Conservation (phyloP, 2,888 invertebrate species). For the Malthinus flaveolus region DNA sequence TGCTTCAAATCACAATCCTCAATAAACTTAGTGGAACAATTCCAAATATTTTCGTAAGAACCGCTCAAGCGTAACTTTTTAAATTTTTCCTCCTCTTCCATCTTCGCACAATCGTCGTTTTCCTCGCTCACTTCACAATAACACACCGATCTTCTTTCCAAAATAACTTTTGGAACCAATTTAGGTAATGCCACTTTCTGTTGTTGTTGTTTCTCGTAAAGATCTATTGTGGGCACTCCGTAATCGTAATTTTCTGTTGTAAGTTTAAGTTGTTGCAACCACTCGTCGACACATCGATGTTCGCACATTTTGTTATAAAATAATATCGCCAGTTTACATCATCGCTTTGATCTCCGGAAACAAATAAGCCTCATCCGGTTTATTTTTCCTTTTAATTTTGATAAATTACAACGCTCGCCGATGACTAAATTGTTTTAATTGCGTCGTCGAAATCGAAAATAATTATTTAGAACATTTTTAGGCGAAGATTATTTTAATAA, state of each 20-base stretch:
- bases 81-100: slow-evolving; percentile 7
- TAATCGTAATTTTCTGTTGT: slow-evolving; percentile 48
- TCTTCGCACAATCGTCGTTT: neutral
- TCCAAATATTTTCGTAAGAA: slow-evolving; percentile 42
- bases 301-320: slow-evolving; percentile 18
- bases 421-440: slow-evolving; percentile 3
- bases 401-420: slow-evolving; percentile 19
- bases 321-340: slow-evolving; percentile 9
- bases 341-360: slow-evolving; percentile 20
- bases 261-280: slow-evolving; percentile 47
- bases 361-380: slow-evolving; percentile 29
- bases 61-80: slow-evolving; percentile 11
- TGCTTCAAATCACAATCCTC: slow-evolving; percentile 33
- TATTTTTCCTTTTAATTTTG: slow-evolving; percentile 24
- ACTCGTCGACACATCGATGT: slow-evolving; percentile 43
- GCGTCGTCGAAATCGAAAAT: neutral
- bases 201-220: too few relatives aligned
- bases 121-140: neutral
- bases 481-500: slow-evolving; percentile 1
- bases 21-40: slow-evolving; percentile 29
- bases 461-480: neutral
- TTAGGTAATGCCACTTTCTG: slow-evolving; percentile 6
- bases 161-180: neutral
- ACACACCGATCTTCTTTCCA: neutral
- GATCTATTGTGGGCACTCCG: slow-evolving; percentile 19